These are phyloP conservation scores for Monochamus saltuarius DNA, from an alignment of 1,140 invertebrate genomes.

Conservation along the genomic window DNA sequence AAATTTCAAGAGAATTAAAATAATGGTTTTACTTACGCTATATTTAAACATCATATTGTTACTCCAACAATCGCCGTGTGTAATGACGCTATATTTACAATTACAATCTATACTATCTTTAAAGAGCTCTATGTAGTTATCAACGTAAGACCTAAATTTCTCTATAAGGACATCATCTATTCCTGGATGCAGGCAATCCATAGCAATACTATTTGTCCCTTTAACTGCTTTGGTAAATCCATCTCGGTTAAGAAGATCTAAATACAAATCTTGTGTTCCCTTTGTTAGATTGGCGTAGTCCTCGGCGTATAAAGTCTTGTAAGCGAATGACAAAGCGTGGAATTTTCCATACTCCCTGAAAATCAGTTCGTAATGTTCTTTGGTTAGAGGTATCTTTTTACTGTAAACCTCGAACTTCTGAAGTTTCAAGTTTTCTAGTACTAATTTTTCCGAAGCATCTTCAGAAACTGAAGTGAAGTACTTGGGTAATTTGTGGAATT, in stretches of 20 bases:
- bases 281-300: slow-evolving; percentile 12
- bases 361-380: slow-evolving; percentile 18
- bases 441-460: neutral
- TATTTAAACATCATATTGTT: slow-evolving; percentile 32
- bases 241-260: neutral
- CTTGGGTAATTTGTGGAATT: too few species aligned
- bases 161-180: slow-evolving; percentile 2
- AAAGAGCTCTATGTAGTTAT: slow-evolving; percentile 9
- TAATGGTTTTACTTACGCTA: slow-evolving; percentile 15
- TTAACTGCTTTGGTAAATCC: neutral
- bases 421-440: slow-evolving; percentile 8
- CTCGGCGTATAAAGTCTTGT: slow-evolving; percentile 49
- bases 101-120: slow-evolving; percentile 24
- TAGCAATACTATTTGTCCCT: slow-evolving; percentile 1
- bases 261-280: slow-evolving; percentile 1
- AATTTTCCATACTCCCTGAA: slow-evolving; percentile 27
- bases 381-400: neutral
- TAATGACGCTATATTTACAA: slow-evolving; percentile 18
- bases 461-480: neutral
- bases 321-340: slow-evolving; percentile 48
- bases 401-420: slow-evolving; percentile 38
- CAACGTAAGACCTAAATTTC: slow-evolving; percentile 13
- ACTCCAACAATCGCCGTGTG: slow-evolving; percentile 31
- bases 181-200: slow-evolving; percentile 8
- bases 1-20: too few species aligned